Conservation (phyloP, 2,797 vertebrate species). For the Sebastes kiyomatsui region DNA sequence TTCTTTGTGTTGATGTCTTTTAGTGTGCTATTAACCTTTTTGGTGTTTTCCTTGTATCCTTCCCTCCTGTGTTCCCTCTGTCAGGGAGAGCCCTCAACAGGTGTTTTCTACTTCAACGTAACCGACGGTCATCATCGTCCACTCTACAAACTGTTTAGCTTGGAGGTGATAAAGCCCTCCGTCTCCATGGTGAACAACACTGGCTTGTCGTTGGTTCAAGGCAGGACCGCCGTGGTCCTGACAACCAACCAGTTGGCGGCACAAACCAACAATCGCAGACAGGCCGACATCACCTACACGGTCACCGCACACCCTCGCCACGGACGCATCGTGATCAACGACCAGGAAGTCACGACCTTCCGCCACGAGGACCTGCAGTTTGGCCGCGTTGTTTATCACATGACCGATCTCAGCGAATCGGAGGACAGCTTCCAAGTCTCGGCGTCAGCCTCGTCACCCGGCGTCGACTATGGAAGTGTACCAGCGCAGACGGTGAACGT, state of each 20-base stretch:
- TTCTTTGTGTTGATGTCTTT: neutral
- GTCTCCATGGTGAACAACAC: slow-evolving; percentile 89
- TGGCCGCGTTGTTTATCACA: slow-evolving; percentile 85
- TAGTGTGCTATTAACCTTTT: neutral
- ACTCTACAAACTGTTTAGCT: slow-evolving; percentile 89
- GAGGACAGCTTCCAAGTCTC: slow-evolving; percentile 85
- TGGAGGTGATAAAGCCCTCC: slow-evolving; percentile 86
- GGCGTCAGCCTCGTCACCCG: slow-evolving; percentile 80
- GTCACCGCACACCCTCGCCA: slow-evolving; percentile 83
- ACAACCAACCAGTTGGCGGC: slow-evolving; percentile 86
- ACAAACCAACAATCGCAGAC: slow-evolving; percentile 85
- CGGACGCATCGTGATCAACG: slow-evolving; percentile 84
- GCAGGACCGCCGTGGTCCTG: slow-evolving; percentile 81
- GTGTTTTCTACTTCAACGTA: slow-evolving; percentile 92
- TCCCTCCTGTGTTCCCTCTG: neutral
- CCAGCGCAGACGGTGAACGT: slow-evolving; percentile 84
- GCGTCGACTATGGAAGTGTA: slow-evolving; percentile 81
- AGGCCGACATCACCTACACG: slow-evolving; percentile 83
- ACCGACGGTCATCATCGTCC: slow-evolving; percentile 90
- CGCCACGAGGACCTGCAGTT: slow-evolving; percentile 84
- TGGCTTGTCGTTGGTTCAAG: slow-evolving; percentile 84
- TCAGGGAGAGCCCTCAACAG: slow-evolving; percentile 86
- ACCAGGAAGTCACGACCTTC: slow-evolving; percentile 83
- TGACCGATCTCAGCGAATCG: slow-evolving; percentile 85
- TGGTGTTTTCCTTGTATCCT: neutral